A percentile compares a stretch with the other conserved stretches of the same genome.
phyloP scores from a whole-genome alignment of 2,888 invertebrate species.

The Ichneumon xanthorius region DNA sequence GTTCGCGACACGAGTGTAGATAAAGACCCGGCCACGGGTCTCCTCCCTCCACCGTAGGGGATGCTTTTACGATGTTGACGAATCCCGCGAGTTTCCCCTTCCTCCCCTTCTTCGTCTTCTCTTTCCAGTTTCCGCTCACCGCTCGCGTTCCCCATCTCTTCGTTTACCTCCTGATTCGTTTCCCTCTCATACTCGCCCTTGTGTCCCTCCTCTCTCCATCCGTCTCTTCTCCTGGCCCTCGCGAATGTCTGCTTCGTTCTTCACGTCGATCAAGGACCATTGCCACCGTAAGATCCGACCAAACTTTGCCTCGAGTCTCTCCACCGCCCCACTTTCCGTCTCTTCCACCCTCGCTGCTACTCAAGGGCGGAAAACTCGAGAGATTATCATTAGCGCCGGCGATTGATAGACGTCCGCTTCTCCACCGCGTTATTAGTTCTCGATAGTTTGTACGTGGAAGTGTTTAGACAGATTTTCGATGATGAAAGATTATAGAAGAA shows the following conservation, averaged over 20 bases:
- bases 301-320: conserved; percentile 43
- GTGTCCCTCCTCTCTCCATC: not conserved
- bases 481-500: not conserved
- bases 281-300: conserved; percentile 54
- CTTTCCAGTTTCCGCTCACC: conserved; percentile 15
- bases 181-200: conserved; percentile 30
- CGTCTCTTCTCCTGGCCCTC: not conserved
- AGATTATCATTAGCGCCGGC: conserved; percentile 45
- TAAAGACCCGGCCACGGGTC: conserved; percentile 38
- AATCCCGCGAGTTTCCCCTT: conserved; percentile 72
- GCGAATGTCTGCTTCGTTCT: conserved; percentile 21
- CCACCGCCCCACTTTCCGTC: not conserved
- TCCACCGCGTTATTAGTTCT: not conserved
- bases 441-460: not conserved
- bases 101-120: conserved; percentile 63
- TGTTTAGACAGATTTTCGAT: not conserved
- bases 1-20: conserved; percentile 49
- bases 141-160: conserved; percentile 32
- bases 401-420: conserved; percentile 36
- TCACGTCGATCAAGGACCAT: conserved; percentile 62
- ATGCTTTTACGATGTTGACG: conserved; percentile 72
- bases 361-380: conserved; percentile 36
- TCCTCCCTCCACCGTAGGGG: conserved; percentile 30
- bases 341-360: conserved; percentile 25
- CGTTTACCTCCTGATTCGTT: conserved; percentile 51